Evolutionary conservation across 2,888 invertebrate genomes (phyloP), one percentile per base, ranked within the genome.

Genomic region (Drosophila ustulata): DNA sequence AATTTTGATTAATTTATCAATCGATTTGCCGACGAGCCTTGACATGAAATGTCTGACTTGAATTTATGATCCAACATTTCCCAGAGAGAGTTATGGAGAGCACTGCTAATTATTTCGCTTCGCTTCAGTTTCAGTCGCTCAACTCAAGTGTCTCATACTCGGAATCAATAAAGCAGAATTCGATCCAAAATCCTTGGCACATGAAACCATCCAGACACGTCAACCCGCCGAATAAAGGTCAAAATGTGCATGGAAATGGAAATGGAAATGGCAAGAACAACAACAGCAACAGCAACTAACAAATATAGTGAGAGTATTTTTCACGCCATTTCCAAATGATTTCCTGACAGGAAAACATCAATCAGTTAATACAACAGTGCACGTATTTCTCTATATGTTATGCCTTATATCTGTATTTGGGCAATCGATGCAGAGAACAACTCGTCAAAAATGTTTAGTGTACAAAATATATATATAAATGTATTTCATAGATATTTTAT

Each of bases 1-100:
- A 70, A 82, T 85, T 85, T 69, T 69, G 86, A 83, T 83, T 83
- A 83, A 88, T 83, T 83, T 86, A 88, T 85, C 86, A 85, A 88
- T 88, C 83, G 83, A 88, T 83, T 62, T 28, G 63, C 37, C 26
- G 71, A 39, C 52, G 67, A 71, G 80, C 83, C 88, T 83, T 88
- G 83, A 83, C 83, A 83, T 72, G 88, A 80, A 88, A 83, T 72
- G 83, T 82, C 83, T 77, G 86, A 71, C 56, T 47, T 70, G 69
- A 75, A 83, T 88, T 88, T 83, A 83, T 88, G 70, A 69, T 72
- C 66, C 64, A 61, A 63, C 71, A 82, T 72, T 85, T 72, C 71
- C 3, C 13, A 18, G 6, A 13, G 39, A 41, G 8, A 41, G 28
- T 18, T 53, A 55, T 43, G 30, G 45, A 34, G 45, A 45, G 18